These are phyloP conservation scores for Tigriopus californicus DNA, from an alignment of 2,888 invertebrate genomes.

Conservation along the genomic window DNA sequence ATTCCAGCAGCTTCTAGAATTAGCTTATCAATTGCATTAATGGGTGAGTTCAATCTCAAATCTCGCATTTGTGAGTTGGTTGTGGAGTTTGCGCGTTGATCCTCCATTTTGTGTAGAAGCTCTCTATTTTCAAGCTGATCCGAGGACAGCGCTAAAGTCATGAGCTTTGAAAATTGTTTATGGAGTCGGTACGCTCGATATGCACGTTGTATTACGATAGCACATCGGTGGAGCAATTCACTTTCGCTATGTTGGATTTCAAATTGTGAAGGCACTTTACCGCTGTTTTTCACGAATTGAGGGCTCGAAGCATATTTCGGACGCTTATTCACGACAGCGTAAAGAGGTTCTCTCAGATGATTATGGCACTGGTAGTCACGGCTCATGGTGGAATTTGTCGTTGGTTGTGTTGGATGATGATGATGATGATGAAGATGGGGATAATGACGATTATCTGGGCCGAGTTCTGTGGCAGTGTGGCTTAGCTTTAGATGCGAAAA, in stretches of 20 bases:
- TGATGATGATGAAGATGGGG: too few relatives aligned
- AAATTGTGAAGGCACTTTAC: not conserved
- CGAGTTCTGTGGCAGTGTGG: not conserved
- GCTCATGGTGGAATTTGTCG: too few relatives aligned
- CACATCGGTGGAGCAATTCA: not conserved
- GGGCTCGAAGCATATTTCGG: not conserved
- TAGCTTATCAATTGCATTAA: not conserved
- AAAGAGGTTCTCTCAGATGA: not conserved
- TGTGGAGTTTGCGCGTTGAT: not conserved
- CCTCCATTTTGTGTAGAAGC: not conserved
- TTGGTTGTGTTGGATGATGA: too few relatives aligned
- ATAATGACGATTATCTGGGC: not conserved
- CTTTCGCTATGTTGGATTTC: not conserved
- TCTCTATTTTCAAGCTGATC: not conserved
- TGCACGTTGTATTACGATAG: constrained; percentile 7
- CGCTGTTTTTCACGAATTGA: not conserved
- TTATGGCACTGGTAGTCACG: not conserved
- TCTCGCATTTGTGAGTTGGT: not conserved
- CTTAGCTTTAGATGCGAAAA: not conserved
- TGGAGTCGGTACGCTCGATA: constrained; percentile 4
- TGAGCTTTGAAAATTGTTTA: not conserved
- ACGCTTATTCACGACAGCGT: not conserved
- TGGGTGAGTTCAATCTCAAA: not conserved
- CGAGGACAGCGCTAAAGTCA: not conserved
- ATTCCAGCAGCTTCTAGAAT: constrained; percentile 9